Conservation (phyloP, 2,113 vertebrate genomes). For the Ciconia boyciana region DNA sequence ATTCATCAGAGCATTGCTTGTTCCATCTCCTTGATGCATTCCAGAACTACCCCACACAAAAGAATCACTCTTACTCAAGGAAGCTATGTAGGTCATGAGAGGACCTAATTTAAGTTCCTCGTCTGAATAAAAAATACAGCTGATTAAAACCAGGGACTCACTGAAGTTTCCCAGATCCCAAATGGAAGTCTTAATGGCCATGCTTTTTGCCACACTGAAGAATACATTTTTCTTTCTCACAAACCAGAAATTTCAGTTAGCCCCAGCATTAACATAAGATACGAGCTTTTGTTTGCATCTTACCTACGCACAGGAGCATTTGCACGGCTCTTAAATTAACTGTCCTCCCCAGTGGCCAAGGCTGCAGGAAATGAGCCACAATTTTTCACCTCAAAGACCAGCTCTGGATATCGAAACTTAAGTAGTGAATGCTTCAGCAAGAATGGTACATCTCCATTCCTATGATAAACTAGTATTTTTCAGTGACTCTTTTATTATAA, state of each 20-base stretch:
- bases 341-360: neutral
- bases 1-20: neutral
- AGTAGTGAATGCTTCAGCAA: neutral
- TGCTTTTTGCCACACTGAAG: neutral
- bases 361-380: neutral
- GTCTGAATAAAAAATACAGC: constrained; percentile 2
- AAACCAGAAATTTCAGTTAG: neutral
- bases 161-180: constrained; percentile 34
- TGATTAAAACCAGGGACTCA: neutral
- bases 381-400: neutral
- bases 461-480: neutral
- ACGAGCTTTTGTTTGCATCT: neutral
- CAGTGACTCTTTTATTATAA: neutral
- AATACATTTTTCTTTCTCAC: neutral
- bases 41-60: constrained; percentile 28
- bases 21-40: constrained; percentile 6
- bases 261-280: neutral
- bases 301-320: neutral
- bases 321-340: neutral
- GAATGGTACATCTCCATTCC: neutral
- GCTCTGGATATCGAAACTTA: neutral
- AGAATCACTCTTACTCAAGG: neutral
- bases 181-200: neutral
- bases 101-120: neutral
- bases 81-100: constrained; percentile 12